A percentile compares a stretch with the other conserved stretches of the same genome.
Evolutionary conservation across 2,797 vertebrate genomes (phyloP).

Genomic region (Enteromius fasciolatus): DNA sequence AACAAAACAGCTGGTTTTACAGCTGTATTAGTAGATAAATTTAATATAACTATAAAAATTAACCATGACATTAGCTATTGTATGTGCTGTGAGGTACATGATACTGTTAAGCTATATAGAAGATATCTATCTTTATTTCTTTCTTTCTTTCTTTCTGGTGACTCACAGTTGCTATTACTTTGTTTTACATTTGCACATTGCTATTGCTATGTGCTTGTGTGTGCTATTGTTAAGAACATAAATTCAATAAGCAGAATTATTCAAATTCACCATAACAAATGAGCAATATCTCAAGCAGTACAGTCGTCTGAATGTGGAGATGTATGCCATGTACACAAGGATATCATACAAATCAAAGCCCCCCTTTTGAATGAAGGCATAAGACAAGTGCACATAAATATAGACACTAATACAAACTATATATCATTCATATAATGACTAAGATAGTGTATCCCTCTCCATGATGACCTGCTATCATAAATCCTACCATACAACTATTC

Average conservation of each 20-base stretch:
- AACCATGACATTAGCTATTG: not conserved
- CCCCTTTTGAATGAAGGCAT: not conserved
- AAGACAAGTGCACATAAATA: not conserved
- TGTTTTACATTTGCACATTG: too few species aligned
- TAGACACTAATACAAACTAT: not conserved
- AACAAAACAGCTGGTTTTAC: not conserved
- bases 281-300: not conserved
- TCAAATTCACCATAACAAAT: not conserved
- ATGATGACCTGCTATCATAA: slow-evolving; percentile 12
- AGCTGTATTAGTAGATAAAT: not conserved
- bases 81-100: not conserved
- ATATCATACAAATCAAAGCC: not conserved
- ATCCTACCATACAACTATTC: slow-evolving; percentile 18
- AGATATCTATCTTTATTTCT: not conserved
- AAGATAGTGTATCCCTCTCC: not conserved
- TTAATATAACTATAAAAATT: too few species aligned
- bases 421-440: not conserved
- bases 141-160: not conserved
- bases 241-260: not conserved
- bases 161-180: not conserved
- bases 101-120: not conserved
- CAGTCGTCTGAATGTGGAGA: not conserved
- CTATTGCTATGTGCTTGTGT: not conserved
- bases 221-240: not conserved
- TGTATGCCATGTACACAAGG: not conserved